Conservation (phyloP, 2,797 vertebrate species). For the Halcyon chelicuti region DNA sequence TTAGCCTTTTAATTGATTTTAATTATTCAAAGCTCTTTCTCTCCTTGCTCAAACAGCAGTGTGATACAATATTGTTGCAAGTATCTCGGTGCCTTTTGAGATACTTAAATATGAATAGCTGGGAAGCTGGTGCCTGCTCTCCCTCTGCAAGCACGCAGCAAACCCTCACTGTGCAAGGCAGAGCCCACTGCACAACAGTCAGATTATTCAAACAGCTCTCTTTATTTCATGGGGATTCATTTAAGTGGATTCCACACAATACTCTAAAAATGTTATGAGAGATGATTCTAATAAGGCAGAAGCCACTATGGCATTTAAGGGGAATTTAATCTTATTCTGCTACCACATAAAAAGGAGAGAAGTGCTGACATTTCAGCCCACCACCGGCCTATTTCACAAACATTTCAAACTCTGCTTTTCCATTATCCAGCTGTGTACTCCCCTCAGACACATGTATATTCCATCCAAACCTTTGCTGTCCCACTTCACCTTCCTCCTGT, state of each 20-base stretch:
- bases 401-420: constrained; percentile 44
- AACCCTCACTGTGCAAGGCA: constrained; percentile 23
- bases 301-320: constrained; percentile 44
- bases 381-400: constrained; percentile 38
- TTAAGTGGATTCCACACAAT: constrained; percentile 69
- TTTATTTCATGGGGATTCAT: constrained; percentile 59
- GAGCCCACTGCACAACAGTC: constrained; percentile 18
- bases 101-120: constrained; percentile 54
- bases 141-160: constrained; percentile 1
- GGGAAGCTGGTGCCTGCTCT: constrained; percentile 34
- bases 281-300: constrained; percentile 74
- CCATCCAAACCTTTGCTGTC: neutral
- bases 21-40: constrained; percentile 72
- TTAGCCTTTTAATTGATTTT: constrained; percentile 75
- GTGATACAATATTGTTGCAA: constrained; percentile 56
- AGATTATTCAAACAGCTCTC: constrained; percentile 61
- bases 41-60: constrained; percentile 62
- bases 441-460: neutral
- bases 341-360: constrained; percentile 57
- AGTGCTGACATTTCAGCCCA: constrained; percentile 70
- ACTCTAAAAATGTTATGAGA: constrained; percentile 65
- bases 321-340: constrained; percentile 71
- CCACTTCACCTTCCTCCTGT: neutral
- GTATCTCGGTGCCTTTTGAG: constrained; percentile 35
- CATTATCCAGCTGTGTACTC: neutral